Evolutionary conservation across 2,113 vertebrate species (phyloP).

Genomic region (Silurus meridionalis): DNA sequence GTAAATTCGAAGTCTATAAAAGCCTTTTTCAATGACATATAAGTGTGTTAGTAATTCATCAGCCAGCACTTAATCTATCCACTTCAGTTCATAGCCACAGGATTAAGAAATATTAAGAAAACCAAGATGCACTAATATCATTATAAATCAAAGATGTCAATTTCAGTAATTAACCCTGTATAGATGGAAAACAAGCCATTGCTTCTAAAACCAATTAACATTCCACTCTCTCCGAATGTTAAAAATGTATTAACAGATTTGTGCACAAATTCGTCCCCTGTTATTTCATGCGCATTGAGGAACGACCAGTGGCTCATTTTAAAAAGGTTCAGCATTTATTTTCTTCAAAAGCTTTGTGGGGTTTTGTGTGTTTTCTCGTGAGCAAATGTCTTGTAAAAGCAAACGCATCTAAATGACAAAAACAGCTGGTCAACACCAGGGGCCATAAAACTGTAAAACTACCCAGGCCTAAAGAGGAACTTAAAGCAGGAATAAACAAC

Average conservation of each 20-base stretch:
- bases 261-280: background rate
- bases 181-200: constrained; percentile 30
- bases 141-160: constrained; percentile 4
- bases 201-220: constrained; percentile 30
- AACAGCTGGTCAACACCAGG: background rate
- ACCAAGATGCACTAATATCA: background rate
- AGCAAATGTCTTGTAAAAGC: background rate
- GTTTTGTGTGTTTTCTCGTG: background rate
- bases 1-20: background rate
- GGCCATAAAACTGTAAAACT: background rate
- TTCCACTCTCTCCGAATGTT: background rate
- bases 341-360: background rate
- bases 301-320: background rate
- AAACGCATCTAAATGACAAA: background rate
- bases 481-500: background rate
- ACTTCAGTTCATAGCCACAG: background rate
- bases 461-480: background rate
- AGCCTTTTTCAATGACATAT: background rate
- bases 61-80: background rate
- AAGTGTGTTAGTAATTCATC: constrained; percentile 14
- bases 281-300: background rate
- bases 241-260: background rate
- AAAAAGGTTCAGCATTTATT: background rate
- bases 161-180: constrained; percentile 26
- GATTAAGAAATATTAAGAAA: constrained; percentile 1